Evolutionary conservation across 2,797 vertebrate genomes (phyloP).

Genomic region (Danio jaintianensis): DNA sequence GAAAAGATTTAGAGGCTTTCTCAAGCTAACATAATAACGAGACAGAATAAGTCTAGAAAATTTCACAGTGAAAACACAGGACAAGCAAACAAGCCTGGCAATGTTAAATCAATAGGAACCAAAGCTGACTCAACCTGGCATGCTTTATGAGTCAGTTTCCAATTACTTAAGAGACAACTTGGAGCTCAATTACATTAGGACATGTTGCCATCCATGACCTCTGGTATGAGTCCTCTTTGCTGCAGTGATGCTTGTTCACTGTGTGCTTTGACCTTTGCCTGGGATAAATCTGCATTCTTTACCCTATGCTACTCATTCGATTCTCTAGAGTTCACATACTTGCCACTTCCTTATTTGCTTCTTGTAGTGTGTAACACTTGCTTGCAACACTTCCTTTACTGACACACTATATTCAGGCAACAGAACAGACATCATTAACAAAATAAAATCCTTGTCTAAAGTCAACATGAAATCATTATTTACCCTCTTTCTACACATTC

Average conservation of each 20-base stretch:
- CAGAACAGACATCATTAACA: neutral
- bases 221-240: neutral
- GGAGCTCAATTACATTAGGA: neutral
- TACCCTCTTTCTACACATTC: neutral
- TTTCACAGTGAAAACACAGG: neutral
- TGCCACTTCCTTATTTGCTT: constrained; percentile 46
- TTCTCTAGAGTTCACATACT: neutral
- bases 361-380: neutral
- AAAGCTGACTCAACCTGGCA: constrained; percentile 47
- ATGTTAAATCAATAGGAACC: constrained; percentile 52
- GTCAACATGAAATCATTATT: neutral
- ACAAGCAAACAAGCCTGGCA: constrained; percentile 35
- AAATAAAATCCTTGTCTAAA: neutral
- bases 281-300: neutral
- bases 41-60: neutral
- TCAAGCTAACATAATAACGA: neutral
- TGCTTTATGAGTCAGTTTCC: constrained; percentile 53
- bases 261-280: neutral
- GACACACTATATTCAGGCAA: constrained; percentile 27
- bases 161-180: constrained; percentile 69
- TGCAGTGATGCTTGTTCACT: neutral
- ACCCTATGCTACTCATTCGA: neutral
- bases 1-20: too few relatives aligned
- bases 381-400: constrained; percentile 47
- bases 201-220: neutral